Base-by-base conservation (phyloP, 2,888 invertebrate genomes). In the Drosophila longiperda region DNA sequence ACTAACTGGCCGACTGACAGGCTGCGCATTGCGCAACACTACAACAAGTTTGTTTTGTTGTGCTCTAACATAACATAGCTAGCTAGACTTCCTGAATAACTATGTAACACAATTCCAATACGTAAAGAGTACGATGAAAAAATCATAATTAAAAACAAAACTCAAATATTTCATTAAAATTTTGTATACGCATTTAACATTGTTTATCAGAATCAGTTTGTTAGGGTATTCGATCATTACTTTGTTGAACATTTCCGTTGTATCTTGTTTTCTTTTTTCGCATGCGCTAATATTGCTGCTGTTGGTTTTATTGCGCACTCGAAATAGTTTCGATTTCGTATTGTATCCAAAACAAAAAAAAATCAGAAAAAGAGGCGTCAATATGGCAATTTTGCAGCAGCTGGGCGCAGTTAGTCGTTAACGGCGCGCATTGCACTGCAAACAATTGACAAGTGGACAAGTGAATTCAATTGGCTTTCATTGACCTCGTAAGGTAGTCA, bases 241-340 rank as follows among this genome's bases (percentile, higher is more conserved):
- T 12, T 38, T 26, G 11, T 3, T 17, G 0, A 26, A 26, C 20
- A 12, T 53, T 17, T 29, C 4, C 65, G 52, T 52, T 65, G 32
- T 34, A 26, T 23, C 1, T 45, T 52, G 48, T 62, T 59, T 54
- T 53, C 2, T 55, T 17, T 52, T 23, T 36, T 40, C 53, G 59
- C 52, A 61, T 55, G 67, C 67, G 63, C 29, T 23, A 29, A 15
- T 67, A 26, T 40, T 40, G 50, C 40, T 60, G 70, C 38, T 73
- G 78, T 59, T 78, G 76, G 68, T 72, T 87, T 87, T 85, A 85
- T 85, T 85, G 84, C 84, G 87, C 87, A 84, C 87, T 87, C 84
- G 78, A 84, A 87, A 80, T 85, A 78, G 82, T 87, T 85, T 84
- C 72, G 68, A 45, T 78, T 75, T 78, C 71, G 62, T 75, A 83